Base-by-base conservation (phyloP, 2,888 invertebrate genomes). In the Chymomyza amoena region DNA sequence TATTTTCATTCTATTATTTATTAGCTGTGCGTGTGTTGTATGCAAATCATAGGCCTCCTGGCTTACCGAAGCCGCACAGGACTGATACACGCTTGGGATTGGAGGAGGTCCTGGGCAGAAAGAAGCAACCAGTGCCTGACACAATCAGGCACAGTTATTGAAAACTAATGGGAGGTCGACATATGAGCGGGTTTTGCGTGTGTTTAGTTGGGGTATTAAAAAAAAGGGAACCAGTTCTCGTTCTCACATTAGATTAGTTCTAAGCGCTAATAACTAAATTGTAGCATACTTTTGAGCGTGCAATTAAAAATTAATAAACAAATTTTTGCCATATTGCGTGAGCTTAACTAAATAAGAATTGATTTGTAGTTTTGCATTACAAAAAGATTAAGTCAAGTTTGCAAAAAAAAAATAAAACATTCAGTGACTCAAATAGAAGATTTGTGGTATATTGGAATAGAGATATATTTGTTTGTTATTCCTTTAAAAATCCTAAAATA, bases 61-160 rank as follows among this genome's bases (percentile, higher is more conserved):
- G 28, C 28, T 3, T 28, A 25, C 28, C 32, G 63, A 45, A 28
- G 18, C 6, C 16, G 4, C 32, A 72, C 65, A 72, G 66, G 75
- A 71, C 81, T 87, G 78, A 87, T 84, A 84, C 85, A 88, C 76
- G 79, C 65, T 75, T 66, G 18, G 61, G 45, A n/a, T n/a, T n/a
- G 13, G 18, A 39, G n/a, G n/a, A n/a, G 9, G 63, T 32, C 61
- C 25, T 61, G 1, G 45, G 28, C 9, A 10, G 16, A n/a, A n/a
- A n/a, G n/a, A 15, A 28, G 63, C 64, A 62, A 68, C 59, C 70
- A 66, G 84, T 82, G 79, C 77, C 88, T 79, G 82, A 76, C 78
- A 89, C 87, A 81, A 78, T 77, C 78, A 78, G 87, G 82, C 76
- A 88, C 87, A 74, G 76, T 84, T 86, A 89, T 89, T 89, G 84